phyloP scores from a whole-genome alignment of 2,797 vertebrate genomes.

The Pogoniulus pusillus region DNA sequence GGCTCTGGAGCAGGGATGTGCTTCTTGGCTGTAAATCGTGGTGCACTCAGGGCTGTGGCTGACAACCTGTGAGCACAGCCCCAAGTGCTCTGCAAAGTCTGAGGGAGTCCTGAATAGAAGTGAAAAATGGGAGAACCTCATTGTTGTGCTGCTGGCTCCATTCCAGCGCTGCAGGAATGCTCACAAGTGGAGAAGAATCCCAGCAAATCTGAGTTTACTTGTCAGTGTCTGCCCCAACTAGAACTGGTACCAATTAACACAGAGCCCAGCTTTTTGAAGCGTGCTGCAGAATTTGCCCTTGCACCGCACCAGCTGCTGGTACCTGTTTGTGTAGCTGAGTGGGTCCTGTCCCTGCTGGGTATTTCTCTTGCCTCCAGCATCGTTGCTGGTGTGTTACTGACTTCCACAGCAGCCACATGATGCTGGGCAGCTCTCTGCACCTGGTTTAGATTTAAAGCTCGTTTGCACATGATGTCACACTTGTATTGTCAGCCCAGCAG shows the following conservation, averaged over 20 bases:
- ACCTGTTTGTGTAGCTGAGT: neutral
- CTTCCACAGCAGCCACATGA: conserved; percentile 52
- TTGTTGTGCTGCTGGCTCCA: neutral
- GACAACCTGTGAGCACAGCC: neutral
- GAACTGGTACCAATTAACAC: neutral
- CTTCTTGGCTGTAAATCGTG: neutral
- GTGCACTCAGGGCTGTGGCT: neutral
- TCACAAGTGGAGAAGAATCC: neutral
- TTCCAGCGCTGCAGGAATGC: neutral
- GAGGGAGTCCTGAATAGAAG: neutral
- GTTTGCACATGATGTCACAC: conserved; percentile 80
- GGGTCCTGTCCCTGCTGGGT: neutral
- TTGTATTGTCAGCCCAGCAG: conserved; percentile 74
- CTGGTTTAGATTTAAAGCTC: conserved; percentile 80
- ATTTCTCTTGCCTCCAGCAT: conserved; percentile 21
- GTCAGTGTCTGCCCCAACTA: fast-evolving
- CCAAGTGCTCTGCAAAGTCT: neutral
- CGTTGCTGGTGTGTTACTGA: conserved; percentile 26
- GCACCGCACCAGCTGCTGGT: conserved; percentile 22
- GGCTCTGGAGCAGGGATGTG: neutral
- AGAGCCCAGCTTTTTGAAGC: neutral
- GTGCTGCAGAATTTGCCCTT: conserved; percentile 9
- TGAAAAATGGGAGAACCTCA: neutral
- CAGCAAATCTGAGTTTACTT: neutral
- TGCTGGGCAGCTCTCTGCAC: conserved; percentile 70